Evolutionary conservation across 2,797 vertebrate species (phyloP).

Genomic region (Lacerta bilineata): DNA sequence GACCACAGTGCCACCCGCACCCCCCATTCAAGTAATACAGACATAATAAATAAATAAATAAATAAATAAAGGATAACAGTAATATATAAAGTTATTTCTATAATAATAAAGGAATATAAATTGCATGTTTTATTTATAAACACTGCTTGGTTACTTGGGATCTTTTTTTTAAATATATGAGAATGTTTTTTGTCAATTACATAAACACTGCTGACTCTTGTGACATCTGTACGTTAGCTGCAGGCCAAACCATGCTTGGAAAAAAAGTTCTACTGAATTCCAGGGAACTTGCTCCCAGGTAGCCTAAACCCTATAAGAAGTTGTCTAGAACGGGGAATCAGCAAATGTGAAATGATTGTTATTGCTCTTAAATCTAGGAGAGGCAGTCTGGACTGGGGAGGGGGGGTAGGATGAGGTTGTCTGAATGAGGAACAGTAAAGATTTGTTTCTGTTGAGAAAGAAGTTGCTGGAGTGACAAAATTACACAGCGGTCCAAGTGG

Average conservation of each 20-base stretch:
- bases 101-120: too few species aligned
- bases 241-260: too few species aligned
- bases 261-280: too few species aligned
- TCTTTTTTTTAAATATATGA: neutral
- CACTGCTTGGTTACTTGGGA: neutral
- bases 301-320: neutral
- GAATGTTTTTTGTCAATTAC: neutral
- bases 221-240: neutral
- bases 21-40: too few species aligned
- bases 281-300: too few species aligned
- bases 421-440: constrained; percentile 51
- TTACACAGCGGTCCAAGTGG: constrained; percentile 18
- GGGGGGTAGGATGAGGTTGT: neutral
- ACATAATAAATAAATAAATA: too few species aligned
- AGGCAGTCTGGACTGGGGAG: neutral
- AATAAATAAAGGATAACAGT: too few species aligned
- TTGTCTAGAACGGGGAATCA: neutral
- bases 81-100: too few species aligned
- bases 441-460: constrained; percentile 44
- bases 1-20: too few species aligned
- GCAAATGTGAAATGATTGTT: neutral
- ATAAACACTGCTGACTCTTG: neutral
- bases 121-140: too few species aligned
- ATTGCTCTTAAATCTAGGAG: neutral
- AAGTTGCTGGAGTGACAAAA: constrained; percentile 5